These are phyloP conservation scores for Paralvinella palmiformis DNA, from an alignment of 1,140 invertebrate species.

Conservation along the genomic window DNA sequence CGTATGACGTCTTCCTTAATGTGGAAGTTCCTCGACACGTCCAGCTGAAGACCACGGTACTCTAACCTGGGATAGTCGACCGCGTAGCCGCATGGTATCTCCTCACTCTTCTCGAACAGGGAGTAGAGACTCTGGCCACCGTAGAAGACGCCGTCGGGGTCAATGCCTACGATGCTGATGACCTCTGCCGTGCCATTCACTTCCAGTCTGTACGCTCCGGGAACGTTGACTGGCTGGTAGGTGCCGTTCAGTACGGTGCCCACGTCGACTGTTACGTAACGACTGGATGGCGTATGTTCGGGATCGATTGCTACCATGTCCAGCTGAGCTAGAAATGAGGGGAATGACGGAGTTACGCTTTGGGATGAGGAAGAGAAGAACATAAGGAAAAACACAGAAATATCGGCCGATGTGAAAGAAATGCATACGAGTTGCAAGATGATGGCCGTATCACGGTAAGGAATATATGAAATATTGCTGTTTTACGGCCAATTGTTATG, in stretches of 20 bases:
- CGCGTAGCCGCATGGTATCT: slow-evolving; percentile 16
- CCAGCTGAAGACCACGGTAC: slow-evolving; percentile 40
- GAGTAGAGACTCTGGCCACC: background rate
- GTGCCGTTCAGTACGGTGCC: background rate
- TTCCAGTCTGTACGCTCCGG: background rate
- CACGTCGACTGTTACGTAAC: background rate
- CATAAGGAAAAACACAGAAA: no score
- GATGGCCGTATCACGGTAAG: no score
- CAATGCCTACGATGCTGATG: slow-evolving; percentile 1
- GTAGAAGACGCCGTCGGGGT: slow-evolving; percentile 3
- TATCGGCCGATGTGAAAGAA: no score
- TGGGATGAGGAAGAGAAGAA: no score
- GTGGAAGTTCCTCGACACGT: slow-evolving; percentile 41
- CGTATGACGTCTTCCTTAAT: slow-evolving; percentile 25
- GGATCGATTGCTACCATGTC: background rate
- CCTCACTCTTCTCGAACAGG: background rate
- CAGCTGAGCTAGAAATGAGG: background rate
- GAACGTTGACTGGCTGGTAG: background rate
- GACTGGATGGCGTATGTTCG: background rate
- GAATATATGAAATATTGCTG: no score
- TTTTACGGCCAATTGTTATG: no score
- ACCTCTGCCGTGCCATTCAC: background rate
- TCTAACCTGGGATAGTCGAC: slow-evolving; percentile 36
- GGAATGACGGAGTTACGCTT: background rate
- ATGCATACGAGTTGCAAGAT: no score